A percentile compares a stretch with the other conserved stretches of the same genome.
phyloP scores from a whole-genome alignment of 1,140 invertebrate species.

The Aleiodes sp. region DNA sequence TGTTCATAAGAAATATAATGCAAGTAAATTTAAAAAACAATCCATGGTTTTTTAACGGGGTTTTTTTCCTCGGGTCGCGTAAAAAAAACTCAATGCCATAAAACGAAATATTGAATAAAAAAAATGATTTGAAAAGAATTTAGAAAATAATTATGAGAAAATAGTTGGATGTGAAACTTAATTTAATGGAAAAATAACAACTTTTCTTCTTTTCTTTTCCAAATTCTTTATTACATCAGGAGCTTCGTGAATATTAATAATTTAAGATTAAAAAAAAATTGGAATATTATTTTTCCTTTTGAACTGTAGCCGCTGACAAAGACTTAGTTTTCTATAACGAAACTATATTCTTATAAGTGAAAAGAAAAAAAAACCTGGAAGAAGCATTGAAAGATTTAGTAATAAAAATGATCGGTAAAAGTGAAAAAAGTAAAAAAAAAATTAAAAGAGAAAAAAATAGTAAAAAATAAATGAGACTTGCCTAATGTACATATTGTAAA shows the following conservation, averaged over 20 bases:
- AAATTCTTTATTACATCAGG: not conserved
- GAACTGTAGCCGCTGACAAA: slow-evolving; percentile 24
- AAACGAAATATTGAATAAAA: not conserved
- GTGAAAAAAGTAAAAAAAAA: slow-evolving; percentile 32
- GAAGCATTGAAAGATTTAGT: slow-evolving; percentile 2
- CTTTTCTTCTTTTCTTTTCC: not conserved
- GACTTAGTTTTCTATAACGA: slow-evolving; percentile 65
- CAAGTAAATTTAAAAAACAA: not conserved
- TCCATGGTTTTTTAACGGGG: too few species aligned
- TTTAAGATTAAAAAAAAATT: not conserved
- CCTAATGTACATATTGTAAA: slow-evolving; percentile 65
- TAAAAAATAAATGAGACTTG: slow-evolving; percentile 46
- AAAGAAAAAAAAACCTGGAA: not conserved
- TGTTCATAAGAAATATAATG: slow-evolving; percentile 26
- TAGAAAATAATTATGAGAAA: not conserved
- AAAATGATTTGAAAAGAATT: not conserved
- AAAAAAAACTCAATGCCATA: slow-evolving; percentile 18
- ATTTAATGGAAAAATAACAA: not conserved
- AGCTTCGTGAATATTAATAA: not conserved
- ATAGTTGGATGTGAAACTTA: not conserved
- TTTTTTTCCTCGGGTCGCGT: too few species aligned
- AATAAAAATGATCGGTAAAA: not conserved
- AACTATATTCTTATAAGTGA: slow-evolving; percentile 64
- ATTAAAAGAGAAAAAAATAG: slow-evolving; percentile 31
- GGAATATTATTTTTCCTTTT: not conserved